Percentiles rank a stretch among this genome's conserved stretches.
These are phyloP conservation scores for Lytechinus variegatus DNA, from an alignment of 35 echinoderm and acorn worm species.

Conservation along the genomic window DNA sequence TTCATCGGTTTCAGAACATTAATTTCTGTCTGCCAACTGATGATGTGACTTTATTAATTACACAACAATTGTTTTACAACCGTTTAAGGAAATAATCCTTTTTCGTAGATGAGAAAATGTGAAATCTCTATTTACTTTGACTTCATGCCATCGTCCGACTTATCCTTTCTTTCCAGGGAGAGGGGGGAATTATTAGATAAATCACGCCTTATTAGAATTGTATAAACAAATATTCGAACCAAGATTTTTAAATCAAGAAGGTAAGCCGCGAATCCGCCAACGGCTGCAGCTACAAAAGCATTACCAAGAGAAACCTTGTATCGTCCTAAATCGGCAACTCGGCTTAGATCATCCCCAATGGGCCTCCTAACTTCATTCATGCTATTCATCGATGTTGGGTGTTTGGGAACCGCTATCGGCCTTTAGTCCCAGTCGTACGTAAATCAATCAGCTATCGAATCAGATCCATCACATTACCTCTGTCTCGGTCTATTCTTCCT, in stretches of 20 bases:
- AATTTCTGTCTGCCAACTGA: too few species aligned
- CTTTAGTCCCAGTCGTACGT: not conserved
- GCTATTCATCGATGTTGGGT: not conserved
- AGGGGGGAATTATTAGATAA: not conserved
- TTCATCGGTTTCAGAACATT: too few species aligned
- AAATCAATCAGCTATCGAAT: not conserved
- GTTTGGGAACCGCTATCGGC: not conserved
- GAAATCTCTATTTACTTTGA: too few species aligned
- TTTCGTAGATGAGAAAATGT: too few species aligned
- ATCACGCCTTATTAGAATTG: not conserved
- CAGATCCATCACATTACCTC: not conserved
- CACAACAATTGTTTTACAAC: too few species aligned
- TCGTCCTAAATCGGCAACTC: not conserved
- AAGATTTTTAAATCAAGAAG: not conserved
- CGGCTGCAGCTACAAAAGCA: slow-evolving; percentile 7
- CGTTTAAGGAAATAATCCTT: too few species aligned
- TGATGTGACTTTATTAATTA: too few species aligned
- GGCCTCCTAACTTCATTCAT: not conserved
- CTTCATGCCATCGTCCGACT: not conserved
- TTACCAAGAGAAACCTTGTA: not conserved
- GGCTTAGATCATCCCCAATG: not conserved
- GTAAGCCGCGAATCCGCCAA: not conserved
- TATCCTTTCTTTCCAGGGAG: not conserved
- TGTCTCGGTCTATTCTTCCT: not conserved
- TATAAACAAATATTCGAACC: not conserved